These are phyloP conservation scores for Varanus salvator DNA, from an alignment of 2,113 vertebrate species.

Conservation along the genomic window DNA sequence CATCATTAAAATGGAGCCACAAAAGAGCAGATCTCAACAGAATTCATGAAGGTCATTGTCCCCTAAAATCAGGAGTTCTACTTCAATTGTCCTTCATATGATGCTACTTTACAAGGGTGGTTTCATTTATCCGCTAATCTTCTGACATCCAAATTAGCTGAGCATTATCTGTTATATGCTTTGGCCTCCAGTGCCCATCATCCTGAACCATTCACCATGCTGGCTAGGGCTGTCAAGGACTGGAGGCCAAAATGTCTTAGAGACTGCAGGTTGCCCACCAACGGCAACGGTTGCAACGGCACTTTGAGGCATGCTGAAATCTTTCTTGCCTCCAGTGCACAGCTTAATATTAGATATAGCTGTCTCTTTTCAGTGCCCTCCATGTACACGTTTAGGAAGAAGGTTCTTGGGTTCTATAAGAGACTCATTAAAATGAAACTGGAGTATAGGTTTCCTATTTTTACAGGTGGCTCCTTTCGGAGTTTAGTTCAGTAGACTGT, in stretches of 20 bases:
- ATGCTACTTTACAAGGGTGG: neutral
- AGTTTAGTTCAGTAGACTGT: neutral
- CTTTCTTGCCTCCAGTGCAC: neutral
- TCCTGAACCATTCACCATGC: too few relatives aligned
- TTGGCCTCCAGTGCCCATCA: too few relatives aligned
- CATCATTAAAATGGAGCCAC: too few relatives aligned
- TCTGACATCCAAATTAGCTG: too few relatives aligned
- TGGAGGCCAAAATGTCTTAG: too few relatives aligned
- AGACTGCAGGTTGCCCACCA: too few relatives aligned
- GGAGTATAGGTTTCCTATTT: constrained; percentile 30
- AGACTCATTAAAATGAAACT: constrained; percentile 37
- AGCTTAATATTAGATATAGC: neutral
- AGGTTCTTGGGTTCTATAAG: constrained; percentile 22
- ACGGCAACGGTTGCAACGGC: neutral
- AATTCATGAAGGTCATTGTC: too few relatives aligned
- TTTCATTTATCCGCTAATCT: neutral
- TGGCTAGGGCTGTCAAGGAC: too few relatives aligned
- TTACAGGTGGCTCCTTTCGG: constrained; percentile 30
- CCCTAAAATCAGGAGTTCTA: neutral
- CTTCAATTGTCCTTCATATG: neutral
- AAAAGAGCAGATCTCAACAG: too few relatives aligned
- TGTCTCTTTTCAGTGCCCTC: neutral
- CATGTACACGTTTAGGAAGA: neutral
- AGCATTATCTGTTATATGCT: too few relatives aligned
- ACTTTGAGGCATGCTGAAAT: neutral